Evolutionary conservation across 2,113 vertebrate genomes (phyloP), one percentile per base, ranked within the genome.

Genomic region (Panurus biarmicus): DNA sequence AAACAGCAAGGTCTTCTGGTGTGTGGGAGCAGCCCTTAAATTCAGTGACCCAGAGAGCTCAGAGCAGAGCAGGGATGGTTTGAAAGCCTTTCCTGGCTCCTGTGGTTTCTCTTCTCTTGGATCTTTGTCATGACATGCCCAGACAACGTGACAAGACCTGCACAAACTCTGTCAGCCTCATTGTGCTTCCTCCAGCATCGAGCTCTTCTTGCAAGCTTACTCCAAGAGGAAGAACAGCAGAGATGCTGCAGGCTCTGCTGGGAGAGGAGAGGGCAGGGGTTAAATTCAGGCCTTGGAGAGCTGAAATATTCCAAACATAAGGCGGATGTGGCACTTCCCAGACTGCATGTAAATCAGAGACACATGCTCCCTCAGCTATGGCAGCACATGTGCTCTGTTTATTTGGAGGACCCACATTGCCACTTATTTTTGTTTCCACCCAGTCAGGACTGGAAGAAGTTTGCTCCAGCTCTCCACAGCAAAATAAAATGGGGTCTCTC

Each of bases 311-410:
- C 87, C 93, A 93, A 93, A 77, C 90, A 88, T 81, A 77, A 93
- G 94, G 90, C 82, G 57, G 96, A 97, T 95, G 85, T 95, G 96
- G 95, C 96, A 95, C 94, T 96, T 95, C 93, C 93, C 91, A 94
- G 93, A 11, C 79, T 90, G 79, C 64, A 29, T 56, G 72, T 70
- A 97, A 95, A 95, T 95, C 85, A 95, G 95, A 95, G 85, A 90
- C 95, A 93, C 93, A 78, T 87, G 95, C 22, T 83, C 51, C 61
- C 75, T 77, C 70, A 0, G 7, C 29, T 25, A 48, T 67, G 81
- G 78, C 87, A 87, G 93, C 94, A 91, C 91, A 94, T 80, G 82
- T 90, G 85, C 13, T 0, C 57, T 70, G 64, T 22, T 77, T 77
- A 28, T 86, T 88, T 88, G 90, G 79, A 90, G 71, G 72, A 80